Evolutionary conservation across 2,797 vertebrate genomes (phyloP).

Genomic region (Rhabdophis nuchalis): DNA sequence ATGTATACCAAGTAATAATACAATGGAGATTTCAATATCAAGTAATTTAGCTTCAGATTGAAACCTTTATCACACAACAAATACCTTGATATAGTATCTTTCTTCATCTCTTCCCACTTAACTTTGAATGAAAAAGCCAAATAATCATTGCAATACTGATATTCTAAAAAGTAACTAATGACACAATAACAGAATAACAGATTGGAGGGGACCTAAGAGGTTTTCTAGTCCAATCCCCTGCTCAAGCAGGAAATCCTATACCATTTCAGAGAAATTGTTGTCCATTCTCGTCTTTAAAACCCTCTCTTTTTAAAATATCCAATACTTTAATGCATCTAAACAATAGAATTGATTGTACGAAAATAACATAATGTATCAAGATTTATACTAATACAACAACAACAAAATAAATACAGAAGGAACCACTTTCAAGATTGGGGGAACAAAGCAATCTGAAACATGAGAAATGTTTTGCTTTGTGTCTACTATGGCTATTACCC

Average conservation of each 20-base stretch:
- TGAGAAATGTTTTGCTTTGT: not conserved
- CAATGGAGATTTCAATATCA: not conserved
- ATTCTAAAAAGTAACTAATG: not conserved
- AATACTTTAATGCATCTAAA: not conserved
- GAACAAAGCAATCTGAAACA: not conserved
- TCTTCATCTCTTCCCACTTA: not conserved
- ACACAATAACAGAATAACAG: not conserved
- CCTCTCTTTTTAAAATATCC: not conserved
- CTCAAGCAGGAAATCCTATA: not conserved
- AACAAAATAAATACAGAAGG: not conserved
- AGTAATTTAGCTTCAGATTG: not conserved
- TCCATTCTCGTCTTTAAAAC: not conserved
- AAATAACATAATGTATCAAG: not conserved
- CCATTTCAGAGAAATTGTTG: not conserved
- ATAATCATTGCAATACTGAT: not conserved
- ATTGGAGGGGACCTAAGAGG: not conserved
- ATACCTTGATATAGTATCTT: not conserved
- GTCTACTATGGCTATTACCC: not conserved
- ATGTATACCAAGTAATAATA: not conserved
- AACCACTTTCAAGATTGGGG: not conserved
- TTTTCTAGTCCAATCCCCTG: not conserved
- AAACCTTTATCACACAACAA: not conserved
- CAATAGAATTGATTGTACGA: not conserved
- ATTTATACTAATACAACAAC: not conserved
- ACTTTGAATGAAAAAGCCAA: not conserved